phyloP scores from a whole-genome alignment of 2,888 invertebrate genomes.

The Helleia helle region DNA sequence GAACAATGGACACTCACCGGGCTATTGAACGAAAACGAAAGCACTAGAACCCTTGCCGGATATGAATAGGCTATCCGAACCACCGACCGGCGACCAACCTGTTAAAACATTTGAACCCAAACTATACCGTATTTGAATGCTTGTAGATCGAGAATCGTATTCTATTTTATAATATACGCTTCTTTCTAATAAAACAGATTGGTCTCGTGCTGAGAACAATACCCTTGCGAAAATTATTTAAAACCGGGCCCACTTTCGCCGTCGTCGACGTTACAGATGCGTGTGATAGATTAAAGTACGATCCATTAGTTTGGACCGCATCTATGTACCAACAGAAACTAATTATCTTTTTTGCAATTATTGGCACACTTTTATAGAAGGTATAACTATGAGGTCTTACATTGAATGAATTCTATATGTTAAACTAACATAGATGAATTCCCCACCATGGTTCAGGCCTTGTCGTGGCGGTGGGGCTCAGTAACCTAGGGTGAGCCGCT shows the following conservation, averaged over 20 bases:
- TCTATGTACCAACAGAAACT: not conserved
- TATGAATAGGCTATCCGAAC: not conserved
- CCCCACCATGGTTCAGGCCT: too few relatives aligned
- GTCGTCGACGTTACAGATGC: constrained; percentile 34
- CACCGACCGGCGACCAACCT: not conserved
- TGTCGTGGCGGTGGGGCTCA: too few relatives aligned
- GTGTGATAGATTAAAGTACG: constrained; percentile 30
- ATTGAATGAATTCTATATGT: not conserved
- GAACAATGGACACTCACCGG: not conserved
- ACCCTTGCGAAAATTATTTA: constrained; percentile 61
- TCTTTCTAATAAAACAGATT: constrained; percentile 7
- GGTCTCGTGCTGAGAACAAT: constrained; percentile 61
- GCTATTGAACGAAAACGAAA: not conserved
- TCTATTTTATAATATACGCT: constrained; percentile 12
- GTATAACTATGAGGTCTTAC: not conserved
- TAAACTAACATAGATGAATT: too few relatives aligned
- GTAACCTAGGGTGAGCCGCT: too few relatives aligned
- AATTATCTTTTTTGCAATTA: not conserved
- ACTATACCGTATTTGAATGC: not conserved
- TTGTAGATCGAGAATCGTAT: not conserved
- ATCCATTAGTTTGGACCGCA: constrained; percentile 10
- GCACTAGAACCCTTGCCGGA: not conserved
- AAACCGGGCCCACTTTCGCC: constrained; percentile 59
- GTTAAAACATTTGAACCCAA: not conserved
- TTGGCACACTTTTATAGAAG: not conserved